Percentiles rank a stretch among this genome's conserved stretches.
These are phyloP conservation scores for Ctenomys sociabilis DNA, from an alignment of 2,113 vertebrate species.

Conservation along the genomic window DNA sequence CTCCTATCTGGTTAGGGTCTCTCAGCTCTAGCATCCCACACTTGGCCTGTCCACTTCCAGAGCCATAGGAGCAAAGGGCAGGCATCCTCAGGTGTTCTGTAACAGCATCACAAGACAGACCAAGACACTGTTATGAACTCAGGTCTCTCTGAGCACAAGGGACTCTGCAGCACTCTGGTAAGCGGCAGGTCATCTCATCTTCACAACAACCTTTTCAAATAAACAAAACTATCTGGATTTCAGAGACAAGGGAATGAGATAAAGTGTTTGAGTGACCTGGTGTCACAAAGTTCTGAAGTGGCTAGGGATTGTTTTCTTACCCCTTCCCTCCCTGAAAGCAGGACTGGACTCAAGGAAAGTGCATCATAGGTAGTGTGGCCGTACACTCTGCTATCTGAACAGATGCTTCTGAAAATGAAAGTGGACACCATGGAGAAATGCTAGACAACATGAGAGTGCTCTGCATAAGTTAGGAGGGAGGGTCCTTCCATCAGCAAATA, in stretches of 20 bases:
- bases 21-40: too few relatives aligned
- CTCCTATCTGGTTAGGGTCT: background rate
- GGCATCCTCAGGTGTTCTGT: background rate
- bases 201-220: background rate
- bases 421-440: background rate
- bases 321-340: too few relatives aligned
- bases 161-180: too few relatives aligned
- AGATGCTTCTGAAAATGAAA: background rate
- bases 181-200: background rate
- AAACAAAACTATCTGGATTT: fast-evolving
- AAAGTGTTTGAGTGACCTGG: fast-evolving
- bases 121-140: too few relatives aligned
- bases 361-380: background rate
- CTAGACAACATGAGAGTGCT: background rate
- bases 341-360: too few relatives aligned
- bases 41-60: background rate
- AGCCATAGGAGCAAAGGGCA: background rate
- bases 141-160: background rate
- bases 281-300: background rate
- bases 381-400: background rate
- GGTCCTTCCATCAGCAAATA: background rate
- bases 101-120: background rate
- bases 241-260: background rate
- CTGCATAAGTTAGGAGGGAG: background rate
- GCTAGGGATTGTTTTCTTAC: background rate